These are phyloP conservation scores for Spea bombifrons DNA, from an alignment of 2,113 vertebrate genomes.

Conservation along the genomic window DNA sequence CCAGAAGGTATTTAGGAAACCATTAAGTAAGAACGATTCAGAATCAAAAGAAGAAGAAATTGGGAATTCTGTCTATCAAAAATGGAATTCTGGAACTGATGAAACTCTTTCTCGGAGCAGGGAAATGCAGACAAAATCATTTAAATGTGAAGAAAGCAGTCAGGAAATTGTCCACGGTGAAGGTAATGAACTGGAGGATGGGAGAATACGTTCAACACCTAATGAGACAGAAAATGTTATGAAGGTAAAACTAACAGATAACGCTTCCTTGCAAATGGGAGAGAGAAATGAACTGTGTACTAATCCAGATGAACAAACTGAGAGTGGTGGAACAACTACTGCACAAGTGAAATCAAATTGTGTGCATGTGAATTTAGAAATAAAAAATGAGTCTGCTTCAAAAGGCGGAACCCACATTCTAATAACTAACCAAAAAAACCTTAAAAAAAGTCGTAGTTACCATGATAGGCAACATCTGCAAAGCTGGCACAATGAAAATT, in stretches of 20 bases:
- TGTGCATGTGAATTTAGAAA: constrained; percentile 68
- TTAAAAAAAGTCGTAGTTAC: constrained; percentile 44
- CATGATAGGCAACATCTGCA: constrained; percentile 49
- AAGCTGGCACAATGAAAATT: constrained; percentile 42
- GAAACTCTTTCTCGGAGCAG: constrained; percentile 49
- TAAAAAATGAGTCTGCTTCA: constrained; percentile 59
- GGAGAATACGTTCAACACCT: constrained; percentile 49
- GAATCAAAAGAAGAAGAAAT: constrained; percentile 28
- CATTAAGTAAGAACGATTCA: constrained; percentile 51
- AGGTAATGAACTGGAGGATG: constrained; percentile 51
- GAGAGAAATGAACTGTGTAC: constrained; percentile 61
- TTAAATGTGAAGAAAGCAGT: constrained; percentile 52
- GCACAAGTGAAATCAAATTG: constrained; percentile 62
- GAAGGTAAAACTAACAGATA: constrained; percentile 64
- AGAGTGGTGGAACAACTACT: constrained; percentile 53
- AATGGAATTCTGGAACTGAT: constrained; percentile 44
- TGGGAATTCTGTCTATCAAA: constrained; percentile 41
- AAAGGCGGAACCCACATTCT: constrained; percentile 54
- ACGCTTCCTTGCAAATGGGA: constrained; percentile 52
- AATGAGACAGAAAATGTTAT: constrained; percentile 55
- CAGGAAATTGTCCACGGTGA: constrained; percentile 49
- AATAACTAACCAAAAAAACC: constrained; percentile 53
- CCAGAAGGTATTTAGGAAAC: constrained; percentile 53
- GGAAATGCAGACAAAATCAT: constrained; percentile 52
- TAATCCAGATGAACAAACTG: constrained; percentile 44